Evolutionary conservation across 1,140 invertebrate species (phyloP).

Genomic region (Drosophila pachea): DNA sequence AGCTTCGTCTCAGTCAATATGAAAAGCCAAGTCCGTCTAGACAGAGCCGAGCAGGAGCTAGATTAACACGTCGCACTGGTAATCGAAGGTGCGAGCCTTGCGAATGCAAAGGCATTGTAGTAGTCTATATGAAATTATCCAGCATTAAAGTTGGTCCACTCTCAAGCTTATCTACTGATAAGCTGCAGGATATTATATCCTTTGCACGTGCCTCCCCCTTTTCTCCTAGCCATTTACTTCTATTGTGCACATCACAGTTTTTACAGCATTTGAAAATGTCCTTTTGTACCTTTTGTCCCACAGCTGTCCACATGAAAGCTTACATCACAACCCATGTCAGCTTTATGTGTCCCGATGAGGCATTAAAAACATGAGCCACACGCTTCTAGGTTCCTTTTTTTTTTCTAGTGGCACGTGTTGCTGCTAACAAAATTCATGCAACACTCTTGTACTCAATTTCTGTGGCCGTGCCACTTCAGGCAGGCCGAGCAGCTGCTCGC

Average conservation of each 20-base stretch:
- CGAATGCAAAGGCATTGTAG: too few relatives aligned
- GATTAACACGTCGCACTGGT: background rate
- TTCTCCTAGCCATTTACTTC: background rate
- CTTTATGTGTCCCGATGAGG: conserved; percentile 22
- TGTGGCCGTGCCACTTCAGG: too few relatives aligned
- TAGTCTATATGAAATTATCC: too few relatives aligned
- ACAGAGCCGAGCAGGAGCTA: conserved; percentile 4
- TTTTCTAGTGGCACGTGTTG: conserved; percentile 16
- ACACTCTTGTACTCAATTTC: background rate
- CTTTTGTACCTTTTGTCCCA: background rate
- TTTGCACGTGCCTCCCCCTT: background rate
- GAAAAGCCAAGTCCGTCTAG: conserved; percentile 17
- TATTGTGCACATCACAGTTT: background rate
- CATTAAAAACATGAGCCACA: conserved; percentile 7
- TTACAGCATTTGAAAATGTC: background rate
- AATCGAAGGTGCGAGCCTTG: conserved; percentile 20
- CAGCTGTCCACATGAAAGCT: conserved; percentile 18
- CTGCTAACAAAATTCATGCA: conserved; percentile 1
- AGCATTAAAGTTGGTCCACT: too few relatives aligned
- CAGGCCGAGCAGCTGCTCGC: conserved; percentile 14
- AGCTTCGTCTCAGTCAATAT: conserved; percentile 1
- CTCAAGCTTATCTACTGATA: background rate
- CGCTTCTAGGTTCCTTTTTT: background rate
- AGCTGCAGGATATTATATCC: too few relatives aligned
- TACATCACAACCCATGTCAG: conserved; percentile 21